phyloP scores from a whole-genome alignment of 2,113 vertebrate species.

The Rhombomys opimus region DNA sequence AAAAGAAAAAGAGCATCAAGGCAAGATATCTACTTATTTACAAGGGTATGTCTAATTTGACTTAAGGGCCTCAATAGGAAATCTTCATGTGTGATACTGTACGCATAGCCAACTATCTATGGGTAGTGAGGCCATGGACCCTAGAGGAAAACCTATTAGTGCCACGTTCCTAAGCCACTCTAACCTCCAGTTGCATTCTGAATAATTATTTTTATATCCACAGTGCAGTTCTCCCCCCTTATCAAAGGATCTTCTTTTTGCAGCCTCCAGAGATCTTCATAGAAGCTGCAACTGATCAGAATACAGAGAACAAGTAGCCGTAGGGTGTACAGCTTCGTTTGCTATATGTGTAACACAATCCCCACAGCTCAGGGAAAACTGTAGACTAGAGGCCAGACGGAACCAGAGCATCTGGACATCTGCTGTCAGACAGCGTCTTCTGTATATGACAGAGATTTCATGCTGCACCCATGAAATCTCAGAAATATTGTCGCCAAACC shows the following conservation, averaged over 20 bases:
- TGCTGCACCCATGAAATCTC: neutral
- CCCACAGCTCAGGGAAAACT: neutral
- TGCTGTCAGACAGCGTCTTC: neutral
- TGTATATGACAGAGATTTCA: neutral
- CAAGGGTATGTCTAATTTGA: neutral
- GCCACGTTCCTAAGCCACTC: neutral
- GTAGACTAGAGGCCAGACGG: neutral
- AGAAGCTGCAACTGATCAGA: neutral
- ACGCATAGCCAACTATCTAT: neutral
- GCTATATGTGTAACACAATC: neutral
- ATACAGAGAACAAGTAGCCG: neutral
- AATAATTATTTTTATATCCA: neutral
- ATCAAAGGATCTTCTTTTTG: neutral
- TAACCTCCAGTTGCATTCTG: neutral
- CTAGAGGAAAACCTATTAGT: neutral
- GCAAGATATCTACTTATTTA: neutral
- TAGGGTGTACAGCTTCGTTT: too few species aligned
- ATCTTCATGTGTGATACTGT: neutral
- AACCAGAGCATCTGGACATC: neutral
- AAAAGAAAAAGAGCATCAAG: neutral
- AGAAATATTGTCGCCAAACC: neutral
- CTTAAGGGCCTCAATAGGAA: neutral
- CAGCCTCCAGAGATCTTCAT: neutral
- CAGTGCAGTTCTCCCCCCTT: neutral
- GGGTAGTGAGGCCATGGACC: too few species aligned